Percentiles rank a stretch among this genome's conserved stretches.
These are phyloP conservation scores for Saturnia japonica DNA, from an alignment of 2,888 invertebrate species.

Conservation along the genomic window DNA sequence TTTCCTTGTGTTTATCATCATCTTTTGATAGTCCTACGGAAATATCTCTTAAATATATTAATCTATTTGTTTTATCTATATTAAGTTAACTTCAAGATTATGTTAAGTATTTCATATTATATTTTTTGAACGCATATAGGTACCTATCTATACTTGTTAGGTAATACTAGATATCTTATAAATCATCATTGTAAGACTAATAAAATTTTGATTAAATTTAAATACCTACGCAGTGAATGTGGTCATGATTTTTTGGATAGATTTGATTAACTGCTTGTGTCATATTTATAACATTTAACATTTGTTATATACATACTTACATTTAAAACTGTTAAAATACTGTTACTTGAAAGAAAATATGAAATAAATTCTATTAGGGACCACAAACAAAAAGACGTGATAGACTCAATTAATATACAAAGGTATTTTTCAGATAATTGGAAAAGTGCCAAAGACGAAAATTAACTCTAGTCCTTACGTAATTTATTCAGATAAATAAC, in stretches of 20 bases:
- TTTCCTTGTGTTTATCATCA: conserved; percentile 39
- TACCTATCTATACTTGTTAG: not conserved
- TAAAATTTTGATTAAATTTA: not conserved
- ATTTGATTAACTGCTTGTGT: not conserved
- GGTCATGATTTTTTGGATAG: not conserved
- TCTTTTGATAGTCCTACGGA: not conserved
- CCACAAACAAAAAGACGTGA: not conserved
- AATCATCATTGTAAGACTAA: not conserved
- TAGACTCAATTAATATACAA: conserved; percentile 19
- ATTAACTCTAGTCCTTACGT: conserved; percentile 17
- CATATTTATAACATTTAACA: not conserved
- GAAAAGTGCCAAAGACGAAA: conserved; percentile 22
- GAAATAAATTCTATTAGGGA: not conserved
- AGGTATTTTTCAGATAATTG: conserved; percentile 23
- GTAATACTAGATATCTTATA: not conserved
- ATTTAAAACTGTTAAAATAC: not conserved
- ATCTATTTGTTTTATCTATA: not conserved
- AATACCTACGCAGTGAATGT: not conserved
- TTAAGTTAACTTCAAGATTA: not conserved
- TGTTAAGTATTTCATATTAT: not conserved
- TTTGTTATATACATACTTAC: not conserved
- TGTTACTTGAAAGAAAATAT: not conserved
- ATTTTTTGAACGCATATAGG: not conserved
- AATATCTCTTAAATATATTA: not conserved
- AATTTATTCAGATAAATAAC: conserved; percentile 23